These are phyloP conservation scores for Hozukius guyotensis DNA, from an alignment of 2,797 vertebrate genomes.

Conservation along the genomic window DNA sequence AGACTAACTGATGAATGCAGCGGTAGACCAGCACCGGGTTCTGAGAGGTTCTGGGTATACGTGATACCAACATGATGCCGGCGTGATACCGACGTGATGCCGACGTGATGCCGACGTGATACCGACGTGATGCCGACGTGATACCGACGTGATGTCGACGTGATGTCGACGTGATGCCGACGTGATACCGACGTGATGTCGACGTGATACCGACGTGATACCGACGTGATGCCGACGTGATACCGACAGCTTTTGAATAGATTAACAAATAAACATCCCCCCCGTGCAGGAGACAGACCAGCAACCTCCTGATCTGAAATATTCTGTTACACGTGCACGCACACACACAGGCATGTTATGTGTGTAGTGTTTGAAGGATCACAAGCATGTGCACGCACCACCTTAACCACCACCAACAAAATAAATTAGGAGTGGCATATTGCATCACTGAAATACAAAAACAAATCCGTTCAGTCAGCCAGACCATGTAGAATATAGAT, in stretches of 20 bases:
- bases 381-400: background rate
- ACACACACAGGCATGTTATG: background rate
- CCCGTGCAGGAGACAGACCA: background rate
- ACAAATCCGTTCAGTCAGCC: background rate
- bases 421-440: background rate
- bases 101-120: rapidly evolving
- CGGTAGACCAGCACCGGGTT: too few species aligned
- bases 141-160: rapidly evolving
- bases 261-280: background rate
- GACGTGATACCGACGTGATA: too few species aligned
- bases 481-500: too few species aligned
- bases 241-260: background rate
- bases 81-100: rapidly evolving
- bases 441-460: background rate
- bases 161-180: too few species aligned
- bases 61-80: too few species aligned
- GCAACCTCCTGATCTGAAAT: background rate
- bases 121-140: rapidly evolving
- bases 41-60: too few species aligned
- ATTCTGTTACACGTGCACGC: background rate
- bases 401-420: background rate
- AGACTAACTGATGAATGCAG: too few species aligned
- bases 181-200: too few species aligned
- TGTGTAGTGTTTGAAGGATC: background rate
- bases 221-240: rapidly evolving